Evolutionary conservation across 2,797 vertebrate species (phyloP).

Genomic region (Acrossocheilus fasciatus): DNA sequence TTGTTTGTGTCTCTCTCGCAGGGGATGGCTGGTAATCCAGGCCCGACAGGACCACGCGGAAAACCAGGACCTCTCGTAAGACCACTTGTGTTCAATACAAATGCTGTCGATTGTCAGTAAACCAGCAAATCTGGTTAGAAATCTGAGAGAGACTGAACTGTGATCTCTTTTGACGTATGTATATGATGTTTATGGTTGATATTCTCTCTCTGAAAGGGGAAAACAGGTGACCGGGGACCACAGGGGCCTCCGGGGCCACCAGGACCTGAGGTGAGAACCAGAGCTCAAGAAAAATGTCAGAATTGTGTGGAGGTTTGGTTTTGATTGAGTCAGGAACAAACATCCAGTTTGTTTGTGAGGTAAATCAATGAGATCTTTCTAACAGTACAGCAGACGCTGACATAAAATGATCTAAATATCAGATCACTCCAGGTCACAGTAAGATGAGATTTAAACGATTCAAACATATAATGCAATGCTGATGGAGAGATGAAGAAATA

Average conservation of each 20-base stretch:
- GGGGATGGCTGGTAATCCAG: conserved; percentile 74
- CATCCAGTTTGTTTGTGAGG: background rate
- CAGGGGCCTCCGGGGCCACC: conserved; percentile 80
- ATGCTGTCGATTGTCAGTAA: background rate
- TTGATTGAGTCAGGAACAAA: background rate
- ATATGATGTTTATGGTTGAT: background rate
- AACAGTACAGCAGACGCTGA: background rate
- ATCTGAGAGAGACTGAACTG: background rate
- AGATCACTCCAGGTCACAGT: background rate
- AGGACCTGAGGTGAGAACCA: conserved; percentile 84
- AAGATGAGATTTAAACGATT: too few species aligned
- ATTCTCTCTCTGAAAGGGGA: conserved; percentile 75
- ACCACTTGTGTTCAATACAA: background rate
- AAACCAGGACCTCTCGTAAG: conserved; percentile 82
- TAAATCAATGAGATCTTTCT: background rate
- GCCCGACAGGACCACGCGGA: conserved; percentile 81
- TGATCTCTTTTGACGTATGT: background rate
- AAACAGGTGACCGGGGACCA: conserved; percentile 81
- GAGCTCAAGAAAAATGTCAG: background rate
- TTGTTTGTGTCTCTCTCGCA: conserved; percentile 16
- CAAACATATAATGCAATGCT: too few species aligned
- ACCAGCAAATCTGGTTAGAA: background rate
- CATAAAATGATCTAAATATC: background rate
- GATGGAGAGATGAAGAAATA: too few species aligned
- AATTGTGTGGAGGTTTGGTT: background rate